phyloP scores from a whole-genome alignment of 2,797 vertebrate species.

The Halcyon badia region DNA sequence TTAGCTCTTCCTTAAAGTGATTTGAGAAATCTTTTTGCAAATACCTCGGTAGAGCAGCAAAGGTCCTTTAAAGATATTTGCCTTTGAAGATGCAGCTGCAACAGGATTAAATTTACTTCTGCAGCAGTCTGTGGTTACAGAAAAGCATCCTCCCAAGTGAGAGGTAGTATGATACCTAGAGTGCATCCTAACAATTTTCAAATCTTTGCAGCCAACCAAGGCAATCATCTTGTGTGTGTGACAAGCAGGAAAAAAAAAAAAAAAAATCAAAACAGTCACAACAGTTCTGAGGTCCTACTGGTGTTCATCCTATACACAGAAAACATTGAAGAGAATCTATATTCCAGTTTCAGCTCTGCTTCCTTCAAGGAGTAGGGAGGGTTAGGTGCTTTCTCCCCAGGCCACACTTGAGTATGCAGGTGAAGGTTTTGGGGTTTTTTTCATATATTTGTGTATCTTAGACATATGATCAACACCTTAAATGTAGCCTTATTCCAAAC shows the following conservation, averaged over 20 bases:
- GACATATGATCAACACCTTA: accelerated
- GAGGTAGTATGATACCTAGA: background rate
- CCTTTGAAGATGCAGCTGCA: slow-evolving; percentile 14
- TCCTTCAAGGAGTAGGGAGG: accelerated
- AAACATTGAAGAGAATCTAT: background rate
- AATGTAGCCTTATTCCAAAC: background rate
- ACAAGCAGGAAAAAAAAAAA: accelerated
- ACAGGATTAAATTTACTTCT: background rate
- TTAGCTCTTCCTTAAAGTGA: background rate
- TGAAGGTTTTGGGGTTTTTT: background rate
- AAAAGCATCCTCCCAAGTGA: accelerated
- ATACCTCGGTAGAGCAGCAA: background rate
- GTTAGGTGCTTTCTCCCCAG: background rate
- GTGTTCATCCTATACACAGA: accelerated
- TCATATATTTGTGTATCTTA: background rate
- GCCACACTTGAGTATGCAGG: accelerated
- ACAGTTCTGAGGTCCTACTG: background rate
- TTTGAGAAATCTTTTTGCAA: slow-evolving; percentile 9
- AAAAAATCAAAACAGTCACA: background rate
- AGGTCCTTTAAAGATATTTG: background rate
- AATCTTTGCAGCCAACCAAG: background rate
- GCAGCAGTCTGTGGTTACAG: background rate
- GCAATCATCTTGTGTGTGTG: background rate
- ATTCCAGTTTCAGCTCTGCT: background rate
- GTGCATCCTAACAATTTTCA: background rate